A percentile compares a stretch with the other conserved stretches of the same genome.
Evolutionary conservation across 1,140 invertebrate genomes (phyloP).

Genomic region (Rhyzopertha dominica): DNA sequence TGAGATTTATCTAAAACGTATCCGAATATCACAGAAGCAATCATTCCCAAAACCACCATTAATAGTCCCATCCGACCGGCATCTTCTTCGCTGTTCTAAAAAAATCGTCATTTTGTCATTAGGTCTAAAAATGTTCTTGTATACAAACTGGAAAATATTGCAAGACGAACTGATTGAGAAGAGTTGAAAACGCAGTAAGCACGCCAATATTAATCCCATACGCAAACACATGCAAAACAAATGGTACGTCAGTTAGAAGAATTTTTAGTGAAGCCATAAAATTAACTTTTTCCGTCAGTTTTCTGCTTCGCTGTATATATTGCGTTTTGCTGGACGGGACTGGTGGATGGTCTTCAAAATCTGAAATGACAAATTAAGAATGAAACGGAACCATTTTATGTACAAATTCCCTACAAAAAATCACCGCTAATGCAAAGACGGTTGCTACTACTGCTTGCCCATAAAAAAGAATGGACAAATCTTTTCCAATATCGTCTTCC

Average conservation of each 20-base stretch:
- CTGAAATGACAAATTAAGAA: slow-evolving; percentile 39
- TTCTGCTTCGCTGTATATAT: slow-evolving; percentile 21
- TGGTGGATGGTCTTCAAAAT: slow-evolving; percentile 54
- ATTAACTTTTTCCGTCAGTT: slow-evolving; percentile 18
- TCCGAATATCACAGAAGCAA: slow-evolving; percentile 64
- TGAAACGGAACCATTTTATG: slow-evolving; percentile 9
- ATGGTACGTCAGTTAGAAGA: slow-evolving; percentile 22
- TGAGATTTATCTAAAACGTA: slow-evolving; percentile 63
- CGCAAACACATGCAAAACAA: slow-evolving; percentile 22
- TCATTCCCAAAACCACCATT: slow-evolving; percentile 63
- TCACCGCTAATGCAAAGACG: slow-evolving; percentile 51
- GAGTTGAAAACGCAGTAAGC: slow-evolving; percentile 26
- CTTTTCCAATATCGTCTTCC: slow-evolving; percentile 39
- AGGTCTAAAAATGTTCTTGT: neutral
- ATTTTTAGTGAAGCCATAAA: slow-evolving; percentile 10
- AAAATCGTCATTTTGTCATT: neutral
- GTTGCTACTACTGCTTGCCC: slow-evolving; percentile 54
- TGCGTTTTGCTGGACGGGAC: slow-evolving; percentile 51
- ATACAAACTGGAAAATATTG: slow-evolving; percentile 27
- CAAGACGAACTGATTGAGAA: slow-evolving; percentile 30
- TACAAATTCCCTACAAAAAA: slow-evolving; percentile 52
- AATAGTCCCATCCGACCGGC: slow-evolving; percentile 65
- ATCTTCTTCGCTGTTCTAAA: slow-evolving; percentile 45
- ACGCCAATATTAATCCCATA: slow-evolving; percentile 31
- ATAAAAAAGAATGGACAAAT: slow-evolving; percentile 45